phyloP scores from a whole-genome alignment of 2,888 invertebrate species.

The Fragum whitleyi region DNA sequence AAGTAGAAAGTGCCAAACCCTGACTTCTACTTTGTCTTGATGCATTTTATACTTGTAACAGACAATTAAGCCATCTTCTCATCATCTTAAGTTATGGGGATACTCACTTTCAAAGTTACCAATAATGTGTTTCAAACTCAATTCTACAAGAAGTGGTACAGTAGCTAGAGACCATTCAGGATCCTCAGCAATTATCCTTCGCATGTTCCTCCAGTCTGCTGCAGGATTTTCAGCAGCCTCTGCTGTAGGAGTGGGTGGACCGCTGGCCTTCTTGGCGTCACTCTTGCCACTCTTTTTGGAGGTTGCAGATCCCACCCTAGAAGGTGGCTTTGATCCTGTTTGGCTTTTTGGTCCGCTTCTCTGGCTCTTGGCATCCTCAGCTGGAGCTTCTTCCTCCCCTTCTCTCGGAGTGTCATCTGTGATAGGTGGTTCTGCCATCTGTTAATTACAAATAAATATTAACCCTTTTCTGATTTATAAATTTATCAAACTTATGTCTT shows the following conservation, averaged over 20 bases:
- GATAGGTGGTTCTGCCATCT: constrained; percentile 67
- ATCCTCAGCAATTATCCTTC: constrained; percentile 85
- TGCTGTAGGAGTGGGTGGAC: constrained; percentile 70
- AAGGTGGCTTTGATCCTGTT: constrained; percentile 71
- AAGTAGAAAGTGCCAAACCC: no score
- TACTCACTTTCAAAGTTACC: constrained; percentile 84
- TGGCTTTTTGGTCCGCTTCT: constrained; percentile 72
- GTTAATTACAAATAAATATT: neutral
- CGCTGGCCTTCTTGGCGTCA: constrained; percentile 59
- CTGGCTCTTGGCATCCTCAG: constrained; percentile 69
- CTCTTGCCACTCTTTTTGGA: constrained; percentile 74
- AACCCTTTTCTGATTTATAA: no score
- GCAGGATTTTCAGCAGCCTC: constrained; percentile 76
- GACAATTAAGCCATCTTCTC: no score
- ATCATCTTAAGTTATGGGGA: no score
- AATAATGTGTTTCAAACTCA: constrained; percentile 83
- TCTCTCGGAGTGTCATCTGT: constrained; percentile 60
- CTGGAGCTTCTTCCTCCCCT: constrained; percentile 51
- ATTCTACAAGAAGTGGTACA: constrained; percentile 83
- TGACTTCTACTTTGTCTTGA: no score
- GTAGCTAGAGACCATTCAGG: constrained; percentile 85
- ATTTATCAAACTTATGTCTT: no score
- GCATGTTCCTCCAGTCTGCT: constrained; percentile 80
- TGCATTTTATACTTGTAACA: no score
- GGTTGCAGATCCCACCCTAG: constrained; percentile 70